Base-by-base conservation (phyloP, 2,113 vertebrate genomes). In the Dasyprocta punctata region DNA sequence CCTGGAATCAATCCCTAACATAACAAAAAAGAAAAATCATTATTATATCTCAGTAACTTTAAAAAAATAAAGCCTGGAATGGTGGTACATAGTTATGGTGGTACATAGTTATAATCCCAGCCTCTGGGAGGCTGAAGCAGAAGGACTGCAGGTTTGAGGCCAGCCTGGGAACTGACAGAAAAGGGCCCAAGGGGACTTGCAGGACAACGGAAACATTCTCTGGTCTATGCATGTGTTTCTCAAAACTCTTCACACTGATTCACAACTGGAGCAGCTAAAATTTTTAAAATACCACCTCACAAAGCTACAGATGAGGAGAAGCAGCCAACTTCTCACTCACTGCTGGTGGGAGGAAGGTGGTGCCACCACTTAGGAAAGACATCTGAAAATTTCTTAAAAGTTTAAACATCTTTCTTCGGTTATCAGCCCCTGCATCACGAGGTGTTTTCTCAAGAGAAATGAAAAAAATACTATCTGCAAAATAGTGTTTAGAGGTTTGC, bases 211-310 rank as follows among this genome's bases (percentile, higher is more conserved):
- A n/a, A 47, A 44, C 71, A 44, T 11, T 20, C 22, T 75, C 54
- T 3, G 41, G 1, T 81, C 44, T 67, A 44, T 26, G 10, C 1
- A 22, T 41, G 22, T 8, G 3, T 0, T 0, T 80, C 77, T 17
- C 36, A 33, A 67, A 86, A 28, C 13, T 17, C 89, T 56, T 85
- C 26, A 56, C 54, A 56, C 17, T 5, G 0, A 60, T 63, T 26
- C 49, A 63, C 52, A 82, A 13, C 28, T 2, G 4, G 80, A 44
- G 10, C 0, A 14, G 0, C 36, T 56, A 0, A 0, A 28, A 86
- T 75, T 86, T 49, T 89, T 41, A 28, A 17, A 28, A 56, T 75
- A 38, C 38, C 58, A 54, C 5, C 17, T 12, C 20, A 73, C n/a
- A 17, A 17, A 33, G 30, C 24, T 1, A 5, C 0, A 5, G 11